These are phyloP conservation scores for Phalera bucephala DNA, from an alignment of 2,888 invertebrate species.

Conservation along the genomic window DNA sequence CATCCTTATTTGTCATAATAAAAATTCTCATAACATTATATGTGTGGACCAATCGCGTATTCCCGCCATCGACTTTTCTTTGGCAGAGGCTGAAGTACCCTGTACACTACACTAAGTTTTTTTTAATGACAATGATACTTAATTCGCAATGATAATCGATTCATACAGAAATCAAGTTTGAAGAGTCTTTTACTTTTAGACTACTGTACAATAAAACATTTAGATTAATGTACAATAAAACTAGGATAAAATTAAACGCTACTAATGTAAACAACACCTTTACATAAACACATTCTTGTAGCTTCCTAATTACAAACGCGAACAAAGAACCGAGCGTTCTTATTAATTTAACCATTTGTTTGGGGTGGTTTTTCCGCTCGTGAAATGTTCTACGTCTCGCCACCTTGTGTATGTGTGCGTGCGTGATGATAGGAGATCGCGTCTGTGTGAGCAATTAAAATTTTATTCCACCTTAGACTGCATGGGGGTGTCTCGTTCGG, in stretches of 20 bases:
- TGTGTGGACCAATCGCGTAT: too few species aligned
- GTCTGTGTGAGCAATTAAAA: constrained; percentile 81
- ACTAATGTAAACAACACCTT: constrained; percentile 33
- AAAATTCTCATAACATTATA: too few species aligned
- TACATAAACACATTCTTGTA: constrained; percentile 33
- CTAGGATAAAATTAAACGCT: constrained; percentile 7
- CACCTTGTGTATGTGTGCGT: constrained; percentile 52
- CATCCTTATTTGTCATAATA: too few species aligned
- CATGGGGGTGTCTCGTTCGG: constrained; percentile 52
- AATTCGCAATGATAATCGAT: too few species aligned
- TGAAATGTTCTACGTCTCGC: constrained; percentile 65
- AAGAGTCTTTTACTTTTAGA: too few species aligned
- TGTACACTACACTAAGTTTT: too few species aligned
- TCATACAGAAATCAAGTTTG: too few species aligned
- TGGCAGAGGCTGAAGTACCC: too few species aligned
- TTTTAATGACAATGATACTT: too few species aligned
- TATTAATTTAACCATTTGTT: constrained; percentile 77
- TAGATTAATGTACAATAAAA: constrained; percentile 7
- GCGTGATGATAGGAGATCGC: constrained; percentile 45
- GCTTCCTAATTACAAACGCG: constrained; percentile 53
- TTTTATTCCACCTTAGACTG: constrained; percentile 80
- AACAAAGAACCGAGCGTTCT: constrained; percentile 67
- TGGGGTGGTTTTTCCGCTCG: constrained; percentile 73
- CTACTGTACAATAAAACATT: too few species aligned
- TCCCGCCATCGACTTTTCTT: too few species aligned